Conservation (phyloP, 2,113 vertebrate genomes). For the Cottus gobio region DNA sequence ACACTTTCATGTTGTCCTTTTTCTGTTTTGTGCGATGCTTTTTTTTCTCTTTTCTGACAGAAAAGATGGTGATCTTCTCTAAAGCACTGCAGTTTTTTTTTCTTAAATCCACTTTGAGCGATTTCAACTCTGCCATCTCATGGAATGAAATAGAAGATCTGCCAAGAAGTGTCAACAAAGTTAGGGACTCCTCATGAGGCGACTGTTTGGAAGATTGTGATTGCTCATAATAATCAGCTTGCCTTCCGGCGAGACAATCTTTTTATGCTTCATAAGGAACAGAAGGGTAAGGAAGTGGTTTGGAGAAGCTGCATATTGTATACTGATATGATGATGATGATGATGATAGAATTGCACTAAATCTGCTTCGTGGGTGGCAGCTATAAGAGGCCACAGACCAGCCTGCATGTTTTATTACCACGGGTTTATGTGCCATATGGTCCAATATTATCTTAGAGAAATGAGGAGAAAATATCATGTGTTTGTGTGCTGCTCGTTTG, state of each 20-base stretch:
- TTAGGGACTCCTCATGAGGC: slow-evolving; percentile 8
- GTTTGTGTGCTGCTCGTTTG: background rate
- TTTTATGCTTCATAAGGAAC: slow-evolving; percentile 36
- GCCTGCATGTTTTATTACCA: background rate
- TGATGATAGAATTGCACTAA: slow-evolving; percentile 27
- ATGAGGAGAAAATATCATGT: background rate
- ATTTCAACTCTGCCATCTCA: slow-evolving; percentile 10
- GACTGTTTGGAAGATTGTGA: slow-evolving; percentile 46
- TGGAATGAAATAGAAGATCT: slow-evolving; percentile 32
- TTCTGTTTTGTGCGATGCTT: slow-evolving; percentile 25
- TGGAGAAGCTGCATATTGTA: slow-evolving; percentile 14
- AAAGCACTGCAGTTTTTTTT: slow-evolving; percentile 1
- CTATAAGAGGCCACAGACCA: background rate
- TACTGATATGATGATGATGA: slow-evolving; percentile 21
- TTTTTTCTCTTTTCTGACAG: background rate
- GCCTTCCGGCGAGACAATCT: slow-evolving; percentile 23
- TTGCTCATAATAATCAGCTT: slow-evolving; percentile 53
- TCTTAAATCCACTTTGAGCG: slow-evolving; percentile 5
- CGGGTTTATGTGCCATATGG: background rate
- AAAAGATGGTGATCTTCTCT: slow-evolving; percentile 36
- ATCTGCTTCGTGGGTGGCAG: slow-evolving; percentile 37
- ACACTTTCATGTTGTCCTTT: slow-evolving; percentile 49
- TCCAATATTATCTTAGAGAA: background rate
- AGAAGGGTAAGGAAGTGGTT: slow-evolving; percentile 26
- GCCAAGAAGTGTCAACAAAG: slow-evolving; percentile 50